Base-by-base conservation (phyloP, 2,888 invertebrate genomes). In the Psylliodes chrysocephalus region DNA sequence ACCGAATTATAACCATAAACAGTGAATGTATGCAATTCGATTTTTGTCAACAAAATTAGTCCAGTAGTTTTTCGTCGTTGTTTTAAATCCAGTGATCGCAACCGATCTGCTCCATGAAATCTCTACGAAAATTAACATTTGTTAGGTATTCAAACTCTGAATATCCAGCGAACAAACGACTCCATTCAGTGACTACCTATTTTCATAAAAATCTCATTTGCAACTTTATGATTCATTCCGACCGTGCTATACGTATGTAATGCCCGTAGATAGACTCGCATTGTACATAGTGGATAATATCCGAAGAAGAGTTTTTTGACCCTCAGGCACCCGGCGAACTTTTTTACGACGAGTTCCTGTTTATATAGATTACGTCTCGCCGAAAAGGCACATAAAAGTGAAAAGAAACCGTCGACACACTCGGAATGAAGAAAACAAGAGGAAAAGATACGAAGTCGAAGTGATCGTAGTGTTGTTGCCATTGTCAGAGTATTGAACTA, bases 261-360 rank as follows among this genome's bases (percentile, higher is more conserved):
- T 22, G 22, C 22, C 2, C 22, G 6, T 22, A 22, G 22, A 22
- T 22, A 22, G 22, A 22, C 22, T 22, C 22, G 22, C 6, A 22
- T 22, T 22, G 6, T 22, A 22, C 6, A 22, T 22, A 42, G 18
- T 42, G 42, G n/a, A n/a, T n/a, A 42, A 42, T 42, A 18, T 42
- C 42, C 35, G 18, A 51, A 51, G 30, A 57, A 53, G 30, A 62
- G 62, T 66, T 66, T 54, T 51, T 59, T 66, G 65, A 62, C 65
- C 65, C 47, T 14, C 33, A 2, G 12, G 2, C 38, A 5, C 14
- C 12, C 38, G 42, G 18, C 18, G 42, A 42, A 15, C 46, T 56
- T 61, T 60, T 65, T 62, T 56, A 60, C 53, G 46, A 54, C 61
- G 22, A 60, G 57, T 62, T 66, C 65, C 65, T 66, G 65, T 66